Conservation (phyloP, 1,140 invertebrate species). For the Ceratitis capitata region DNA sequence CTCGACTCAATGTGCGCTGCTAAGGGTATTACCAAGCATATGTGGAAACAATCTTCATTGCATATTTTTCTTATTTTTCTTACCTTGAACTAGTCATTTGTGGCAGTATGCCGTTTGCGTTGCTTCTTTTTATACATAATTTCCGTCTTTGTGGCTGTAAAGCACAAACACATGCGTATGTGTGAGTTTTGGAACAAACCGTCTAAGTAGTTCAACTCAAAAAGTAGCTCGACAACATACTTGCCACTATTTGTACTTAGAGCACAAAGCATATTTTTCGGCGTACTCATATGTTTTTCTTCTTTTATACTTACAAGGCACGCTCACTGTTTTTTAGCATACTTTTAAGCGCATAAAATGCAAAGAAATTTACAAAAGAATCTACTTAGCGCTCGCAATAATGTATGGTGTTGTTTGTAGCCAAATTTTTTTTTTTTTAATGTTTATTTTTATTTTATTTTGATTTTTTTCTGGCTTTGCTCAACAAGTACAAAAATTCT, state of each 20-base stretch:
- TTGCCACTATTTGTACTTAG: not conserved
- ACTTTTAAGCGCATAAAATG: not conserved
- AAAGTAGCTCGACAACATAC: constrained; percentile 15
- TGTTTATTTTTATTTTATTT: not conserved
- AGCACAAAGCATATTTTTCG: constrained; percentile 22
- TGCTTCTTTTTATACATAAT: not conserved
- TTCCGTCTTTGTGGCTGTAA: not conserved
- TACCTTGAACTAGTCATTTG: constrained; percentile 20
- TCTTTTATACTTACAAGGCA: not conserved
- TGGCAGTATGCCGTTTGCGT: not conserved
- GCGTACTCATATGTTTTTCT: not conserved
- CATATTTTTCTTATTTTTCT: constrained; percentile 1
- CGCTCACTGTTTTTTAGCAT: not conserved
- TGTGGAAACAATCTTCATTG: not conserved
- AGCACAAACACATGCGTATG: not conserved
- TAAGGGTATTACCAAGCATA: not conserved
- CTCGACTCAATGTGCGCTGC: not conserved
- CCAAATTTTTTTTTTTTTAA: not conserved
- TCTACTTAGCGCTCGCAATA: not conserved
- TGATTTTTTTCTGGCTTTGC: not conserved
- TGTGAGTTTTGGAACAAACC: not conserved
- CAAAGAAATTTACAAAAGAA: not conserved
- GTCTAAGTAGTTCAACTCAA: not conserved
- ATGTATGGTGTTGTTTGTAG: not conserved
- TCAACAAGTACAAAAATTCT: constrained; percentile 1